Conservation (phyloP, 2,113 vertebrate species). For the Australoheros scitulus region DNA sequence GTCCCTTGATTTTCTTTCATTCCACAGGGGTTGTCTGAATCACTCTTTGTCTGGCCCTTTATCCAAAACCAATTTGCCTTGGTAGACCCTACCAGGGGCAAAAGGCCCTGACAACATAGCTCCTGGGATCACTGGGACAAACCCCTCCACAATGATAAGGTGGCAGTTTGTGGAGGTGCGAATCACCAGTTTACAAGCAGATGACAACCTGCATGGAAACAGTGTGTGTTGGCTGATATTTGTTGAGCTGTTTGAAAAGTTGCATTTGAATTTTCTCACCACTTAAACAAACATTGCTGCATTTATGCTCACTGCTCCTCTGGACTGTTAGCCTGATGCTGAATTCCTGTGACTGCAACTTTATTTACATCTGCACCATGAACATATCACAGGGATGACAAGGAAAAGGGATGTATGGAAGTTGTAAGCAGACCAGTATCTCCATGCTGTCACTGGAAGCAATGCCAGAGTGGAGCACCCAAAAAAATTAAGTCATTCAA, state of each 20-base stretch:
- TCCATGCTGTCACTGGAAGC: neutral
- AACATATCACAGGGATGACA: neutral
- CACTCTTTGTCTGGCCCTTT: no score
- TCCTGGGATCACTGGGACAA: neutral
- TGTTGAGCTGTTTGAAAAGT: neutral
- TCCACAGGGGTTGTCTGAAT: no score
- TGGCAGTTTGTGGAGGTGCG: neutral
- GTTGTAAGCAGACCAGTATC: no score
- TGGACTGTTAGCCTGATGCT: no score
- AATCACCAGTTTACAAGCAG: neutral
- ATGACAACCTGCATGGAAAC: neutral
- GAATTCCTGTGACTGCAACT: neutral
- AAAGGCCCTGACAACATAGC: neutral
- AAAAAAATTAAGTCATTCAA: neutral
- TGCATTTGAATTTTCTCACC: neutral
- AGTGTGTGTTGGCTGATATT: neutral
- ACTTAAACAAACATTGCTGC: neutral
- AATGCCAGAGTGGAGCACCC: neutral
- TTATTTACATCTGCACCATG: neutral
- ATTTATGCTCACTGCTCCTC: neutral
- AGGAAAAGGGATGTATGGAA: no score
- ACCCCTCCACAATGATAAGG: neutral
- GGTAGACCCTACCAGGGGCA: no score
- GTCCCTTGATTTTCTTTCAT: no score
- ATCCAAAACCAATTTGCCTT: no score